Evolutionary conservation across 2,113 vertebrate species (phyloP).

Genomic region (Corvus hawaiiensis): DNA sequence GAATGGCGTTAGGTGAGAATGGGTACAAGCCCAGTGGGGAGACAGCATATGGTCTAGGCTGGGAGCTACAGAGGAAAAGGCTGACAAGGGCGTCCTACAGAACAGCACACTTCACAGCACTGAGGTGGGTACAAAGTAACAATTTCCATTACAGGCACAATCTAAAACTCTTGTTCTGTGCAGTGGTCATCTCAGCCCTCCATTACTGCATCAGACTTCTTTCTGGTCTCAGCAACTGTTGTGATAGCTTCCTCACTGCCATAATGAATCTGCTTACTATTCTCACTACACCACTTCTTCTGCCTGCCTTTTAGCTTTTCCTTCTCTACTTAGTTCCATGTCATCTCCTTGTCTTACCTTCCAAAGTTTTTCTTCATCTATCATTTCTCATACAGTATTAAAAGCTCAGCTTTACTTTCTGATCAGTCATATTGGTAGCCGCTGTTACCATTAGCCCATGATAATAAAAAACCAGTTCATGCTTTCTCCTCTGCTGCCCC

Average conservation of each 20-base stretch:
- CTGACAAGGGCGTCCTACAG: neutral
- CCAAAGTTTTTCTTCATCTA: neutral
- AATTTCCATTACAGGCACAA: neutral
- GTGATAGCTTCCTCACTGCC: neutral
- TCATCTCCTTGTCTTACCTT: neutral
- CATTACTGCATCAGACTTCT: neutral
- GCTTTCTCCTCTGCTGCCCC: neutral
- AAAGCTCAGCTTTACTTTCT: neutral
- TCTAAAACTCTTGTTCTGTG: neutral
- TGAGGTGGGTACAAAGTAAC: neutral
- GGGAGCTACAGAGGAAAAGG: neutral
- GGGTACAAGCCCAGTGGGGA: neutral
- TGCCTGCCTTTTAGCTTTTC: neutral
- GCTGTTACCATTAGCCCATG: neutral
- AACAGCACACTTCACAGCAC: neutral
- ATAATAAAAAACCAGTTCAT: neutral
- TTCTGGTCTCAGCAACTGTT: neutral
- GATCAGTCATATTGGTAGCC: neutral
- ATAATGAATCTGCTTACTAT: neutral
- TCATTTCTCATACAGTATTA: neutral
- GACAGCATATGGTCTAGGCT: neutral
- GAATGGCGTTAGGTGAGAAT: neutral
- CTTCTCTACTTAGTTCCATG: neutral
- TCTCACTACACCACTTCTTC: neutral
- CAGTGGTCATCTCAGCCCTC: neutral